Evolutionary conservation across 2,797 vertebrate species (phyloP).

Genomic region (Columba guinea): DNA sequence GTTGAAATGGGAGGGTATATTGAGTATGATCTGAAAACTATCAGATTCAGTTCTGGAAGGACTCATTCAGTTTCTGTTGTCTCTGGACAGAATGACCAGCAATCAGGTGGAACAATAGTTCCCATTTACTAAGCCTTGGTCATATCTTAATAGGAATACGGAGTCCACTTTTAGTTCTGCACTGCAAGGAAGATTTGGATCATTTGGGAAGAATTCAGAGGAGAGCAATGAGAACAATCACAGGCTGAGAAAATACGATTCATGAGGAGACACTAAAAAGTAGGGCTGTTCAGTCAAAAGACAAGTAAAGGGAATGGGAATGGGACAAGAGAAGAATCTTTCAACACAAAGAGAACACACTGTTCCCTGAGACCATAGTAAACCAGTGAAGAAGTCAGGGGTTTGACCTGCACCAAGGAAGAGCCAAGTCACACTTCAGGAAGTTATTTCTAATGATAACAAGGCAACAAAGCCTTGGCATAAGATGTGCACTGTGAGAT

Average conservation of each 20-base stretch:
- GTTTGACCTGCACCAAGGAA: background rate
- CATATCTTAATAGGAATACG: background rate
- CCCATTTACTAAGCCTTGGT: background rate
- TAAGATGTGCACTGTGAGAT: background rate
- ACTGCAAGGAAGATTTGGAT: background rate
- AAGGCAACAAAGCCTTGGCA: background rate
- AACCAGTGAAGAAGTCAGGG: background rate
- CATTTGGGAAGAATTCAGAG: background rate
- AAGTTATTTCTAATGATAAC: background rate
- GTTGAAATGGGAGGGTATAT: background rate
- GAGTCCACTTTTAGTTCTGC: background rate
- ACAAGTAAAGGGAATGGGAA: background rate
- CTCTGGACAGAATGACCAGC: background rate
- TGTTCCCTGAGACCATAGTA: background rate
- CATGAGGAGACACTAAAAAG: background rate
- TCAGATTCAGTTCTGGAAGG: background rate
- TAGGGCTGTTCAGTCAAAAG: background rate
- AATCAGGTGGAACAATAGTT: background rate
- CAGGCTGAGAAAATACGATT: background rate
- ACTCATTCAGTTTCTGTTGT: background rate
- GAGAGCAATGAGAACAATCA: background rate
- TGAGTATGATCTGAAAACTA: background rate
- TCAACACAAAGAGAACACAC: background rate
- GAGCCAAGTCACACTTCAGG: background rate
- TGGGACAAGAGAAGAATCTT: accelerated